These are phyloP conservation scores for Calidris pygmaea DNA, from an alignment of 2,113 vertebrate genomes.

Conservation along the genomic window DNA sequence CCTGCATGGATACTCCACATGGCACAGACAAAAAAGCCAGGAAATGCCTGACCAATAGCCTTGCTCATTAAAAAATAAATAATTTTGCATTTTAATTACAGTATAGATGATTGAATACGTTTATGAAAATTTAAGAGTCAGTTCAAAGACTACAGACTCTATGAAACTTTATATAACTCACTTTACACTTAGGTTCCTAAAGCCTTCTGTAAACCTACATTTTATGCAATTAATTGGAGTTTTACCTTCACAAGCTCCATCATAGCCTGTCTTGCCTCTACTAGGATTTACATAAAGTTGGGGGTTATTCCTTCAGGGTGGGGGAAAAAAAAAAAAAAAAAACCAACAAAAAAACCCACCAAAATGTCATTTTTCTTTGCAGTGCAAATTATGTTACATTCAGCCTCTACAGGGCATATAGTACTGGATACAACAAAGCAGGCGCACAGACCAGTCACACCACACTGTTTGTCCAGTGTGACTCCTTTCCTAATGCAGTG, in stretches of 20 bases:
- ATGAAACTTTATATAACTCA: neutral
- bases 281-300: neutral
- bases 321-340: neutral
- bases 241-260: neutral
- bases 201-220: neutral
- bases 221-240: neutral
- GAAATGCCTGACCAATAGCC: neutral
- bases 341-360: neutral
- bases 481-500: neutral
- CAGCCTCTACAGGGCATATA: neutral
- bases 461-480: neutral
- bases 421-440: neutral
- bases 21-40: neutral
- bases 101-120: neutral
- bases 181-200: neutral
- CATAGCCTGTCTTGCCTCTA: neutral
- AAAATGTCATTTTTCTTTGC: neutral
- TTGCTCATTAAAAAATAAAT: neutral
- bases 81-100: neutral
- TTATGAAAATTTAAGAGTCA: neutral
- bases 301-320: neutral
- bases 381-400: neutral
- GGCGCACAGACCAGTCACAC: neutral
- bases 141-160: neutral
- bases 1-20: neutral